Conservation (phyloP, 2,797 vertebrate genomes). For the Hylomyscus alleni region DNA sequence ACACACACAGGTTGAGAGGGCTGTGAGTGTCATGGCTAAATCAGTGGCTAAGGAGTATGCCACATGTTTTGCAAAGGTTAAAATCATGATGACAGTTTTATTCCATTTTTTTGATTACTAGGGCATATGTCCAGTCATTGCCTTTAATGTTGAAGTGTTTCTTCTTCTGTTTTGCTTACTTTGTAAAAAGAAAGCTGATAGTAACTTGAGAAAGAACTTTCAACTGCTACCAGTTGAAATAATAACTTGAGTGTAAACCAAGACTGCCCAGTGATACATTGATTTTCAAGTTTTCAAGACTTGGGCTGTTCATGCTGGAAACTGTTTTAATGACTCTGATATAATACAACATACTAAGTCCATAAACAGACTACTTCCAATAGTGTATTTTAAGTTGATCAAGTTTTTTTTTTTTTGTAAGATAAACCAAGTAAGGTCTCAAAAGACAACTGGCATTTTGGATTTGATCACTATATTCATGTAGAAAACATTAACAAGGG, state of each 20-base stretch:
- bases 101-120: conserved; percentile 59
- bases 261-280: conserved; percentile 19
- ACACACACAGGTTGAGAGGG: neutral
- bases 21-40: neutral
- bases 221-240: neutral
- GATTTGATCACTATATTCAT: conserved; percentile 14
- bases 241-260: conserved; percentile 53
- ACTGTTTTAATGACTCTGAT: conserved; percentile 47
- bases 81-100: neutral
- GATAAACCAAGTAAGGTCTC: neutral
- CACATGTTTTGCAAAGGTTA: neutral
- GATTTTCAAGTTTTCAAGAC: neutral
- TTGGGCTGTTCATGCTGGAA: conserved; percentile 24
- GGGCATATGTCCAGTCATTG: neutral
- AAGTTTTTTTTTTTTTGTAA: neutral
- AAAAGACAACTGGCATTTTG: conserved; percentile 1
- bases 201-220: conserved; percentile 16
- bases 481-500: conserved; percentile 22
- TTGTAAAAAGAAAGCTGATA: conserved; percentile 3
- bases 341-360: conserved; percentile 19
- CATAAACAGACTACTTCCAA: conserved; percentile 26
- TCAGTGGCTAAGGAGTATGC: neutral
- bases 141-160: neutral
- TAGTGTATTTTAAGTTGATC: conserved; percentile 23
- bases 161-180: neutral